Base-by-base conservation (phyloP, 1,140 invertebrate species). In the Drosophila virilis region DNA sequence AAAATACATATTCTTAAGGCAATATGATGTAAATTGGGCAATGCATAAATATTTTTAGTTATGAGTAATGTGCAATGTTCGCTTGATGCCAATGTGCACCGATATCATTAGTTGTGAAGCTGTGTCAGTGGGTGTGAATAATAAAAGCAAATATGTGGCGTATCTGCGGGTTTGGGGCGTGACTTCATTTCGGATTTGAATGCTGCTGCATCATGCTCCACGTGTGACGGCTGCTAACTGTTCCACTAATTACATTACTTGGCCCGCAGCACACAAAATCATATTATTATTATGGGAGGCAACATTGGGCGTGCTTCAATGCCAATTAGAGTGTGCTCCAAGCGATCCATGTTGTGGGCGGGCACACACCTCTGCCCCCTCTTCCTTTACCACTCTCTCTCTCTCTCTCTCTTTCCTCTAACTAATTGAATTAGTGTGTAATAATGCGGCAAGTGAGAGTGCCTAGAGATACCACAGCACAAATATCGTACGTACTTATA, bases 371-470 rank as follows among this genome's bases (percentile, higher is more conserved):
- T 55, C 10, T 58, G 15, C 40, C 6, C 17, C 15, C 13, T 8
- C 38, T 8, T 7, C 8, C 13, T 22, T 2, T 32, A 7, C 13
- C 28, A 22, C 37, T 22, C 12, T 35, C 7, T 17, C 10, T 6
- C 15, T 45, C 17, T 6, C 38, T 28, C 37, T 37, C 13, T 13
- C 33, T 45, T 13, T 32, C 8, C 13, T 17, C 67, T 52, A 43
- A 57, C 35, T 86, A 86, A 86, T 88, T 86, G 75, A 86, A 86
- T 86, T 88, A 88, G 83, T 79, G 75, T 60, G 75, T 70, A 74
- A 78, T 64, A 71, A 55, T 61, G 57, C 58, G 57, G 42, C 42
- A 61, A 86, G 79, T 71, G 66, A 77, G 81, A 86, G 78, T 77
- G 40, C n/a, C 17, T 13, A 32, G 42, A 15, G 12, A 55, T 48